These are phyloP conservation scores for Silurus lanzhouensis DNA, from an alignment of 2,797 vertebrate species.

Conservation along the genomic window DNA sequence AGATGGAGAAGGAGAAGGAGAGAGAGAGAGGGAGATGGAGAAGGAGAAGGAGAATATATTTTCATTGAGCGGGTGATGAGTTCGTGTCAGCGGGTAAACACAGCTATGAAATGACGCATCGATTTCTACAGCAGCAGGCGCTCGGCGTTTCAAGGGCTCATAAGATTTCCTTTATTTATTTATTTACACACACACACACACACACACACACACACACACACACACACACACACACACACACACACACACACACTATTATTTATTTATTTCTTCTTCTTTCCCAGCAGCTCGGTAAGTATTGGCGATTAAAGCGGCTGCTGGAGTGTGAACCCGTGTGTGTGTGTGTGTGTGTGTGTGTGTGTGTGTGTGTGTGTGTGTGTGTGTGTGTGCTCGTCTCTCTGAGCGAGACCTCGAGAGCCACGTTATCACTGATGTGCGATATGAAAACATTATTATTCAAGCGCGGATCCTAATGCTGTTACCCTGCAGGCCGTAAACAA, in stretches of 20 bases:
- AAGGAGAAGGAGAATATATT: constrained; percentile 39
- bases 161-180: constrained; percentile 56
- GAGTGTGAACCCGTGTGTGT: constrained; percentile 43
- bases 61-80: constrained; percentile 46
- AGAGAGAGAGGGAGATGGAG: neutral
- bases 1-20: no score
- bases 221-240: no score
- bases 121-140: constrained; percentile 44
- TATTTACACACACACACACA: no score
- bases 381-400: neutral
- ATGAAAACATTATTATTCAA: constrained; percentile 77
- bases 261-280: constrained; percentile 53
- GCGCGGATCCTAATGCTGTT: constrained; percentile 79
- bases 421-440: constrained; percentile 65
- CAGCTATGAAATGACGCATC: constrained; percentile 53
- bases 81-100: constrained; percentile 41
- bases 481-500: constrained; percentile 77
- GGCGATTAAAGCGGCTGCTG: constrained; percentile 67
- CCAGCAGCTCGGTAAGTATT: constrained; percentile 71
- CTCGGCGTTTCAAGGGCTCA: constrained; percentile 73
- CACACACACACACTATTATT: constrained; percentile 9
- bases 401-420: constrained; percentile 56
- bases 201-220: no score
- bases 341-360: neutral
- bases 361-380: no score